Conservation (phyloP, 2,797 vertebrate species). For the Hoplostethus mediterraneus region DNA sequence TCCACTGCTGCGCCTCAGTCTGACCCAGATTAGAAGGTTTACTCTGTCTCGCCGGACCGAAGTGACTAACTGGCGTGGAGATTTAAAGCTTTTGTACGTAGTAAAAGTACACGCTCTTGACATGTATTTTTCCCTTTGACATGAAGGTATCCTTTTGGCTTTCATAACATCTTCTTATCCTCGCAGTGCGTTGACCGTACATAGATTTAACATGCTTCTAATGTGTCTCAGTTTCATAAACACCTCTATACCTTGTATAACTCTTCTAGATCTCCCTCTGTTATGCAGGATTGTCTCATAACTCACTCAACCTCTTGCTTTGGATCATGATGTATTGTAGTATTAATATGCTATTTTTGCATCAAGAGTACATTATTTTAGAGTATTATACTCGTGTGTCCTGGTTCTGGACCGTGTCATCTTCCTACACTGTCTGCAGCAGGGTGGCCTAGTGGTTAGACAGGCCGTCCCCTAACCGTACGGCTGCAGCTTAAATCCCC, state of each 20-base stretch:
- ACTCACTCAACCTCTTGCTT: background rate
- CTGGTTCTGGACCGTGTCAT: no score
- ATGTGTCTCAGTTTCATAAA: no score
- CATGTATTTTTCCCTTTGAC: background rate
- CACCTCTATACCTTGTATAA: background rate
- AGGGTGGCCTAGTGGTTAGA: no score
- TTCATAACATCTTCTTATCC: background rate
- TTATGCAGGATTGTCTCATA: background rate
- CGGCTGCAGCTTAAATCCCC: background rate
- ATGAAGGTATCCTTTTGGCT: no score
- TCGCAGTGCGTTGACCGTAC: background rate
- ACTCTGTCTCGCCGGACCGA: constrained; percentile 54
- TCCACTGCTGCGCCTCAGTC: constrained; percentile 60
- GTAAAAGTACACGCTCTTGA: background rate
- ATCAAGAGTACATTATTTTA: no score
- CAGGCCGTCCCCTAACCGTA: no score
- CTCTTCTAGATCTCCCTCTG: background rate
- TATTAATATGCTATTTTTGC: background rate
- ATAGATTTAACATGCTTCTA: background rate
- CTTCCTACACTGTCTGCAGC: no score
- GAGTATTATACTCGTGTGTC: background rate
- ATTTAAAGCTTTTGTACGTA: constrained; percentile 43
- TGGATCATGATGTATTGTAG: background rate
- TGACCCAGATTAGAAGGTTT: constrained; percentile 72
- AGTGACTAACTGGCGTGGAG: constrained; percentile 52